Base-by-base conservation (phyloP, 2,113 vertebrate species). In the Anolis sagrei region DNA sequence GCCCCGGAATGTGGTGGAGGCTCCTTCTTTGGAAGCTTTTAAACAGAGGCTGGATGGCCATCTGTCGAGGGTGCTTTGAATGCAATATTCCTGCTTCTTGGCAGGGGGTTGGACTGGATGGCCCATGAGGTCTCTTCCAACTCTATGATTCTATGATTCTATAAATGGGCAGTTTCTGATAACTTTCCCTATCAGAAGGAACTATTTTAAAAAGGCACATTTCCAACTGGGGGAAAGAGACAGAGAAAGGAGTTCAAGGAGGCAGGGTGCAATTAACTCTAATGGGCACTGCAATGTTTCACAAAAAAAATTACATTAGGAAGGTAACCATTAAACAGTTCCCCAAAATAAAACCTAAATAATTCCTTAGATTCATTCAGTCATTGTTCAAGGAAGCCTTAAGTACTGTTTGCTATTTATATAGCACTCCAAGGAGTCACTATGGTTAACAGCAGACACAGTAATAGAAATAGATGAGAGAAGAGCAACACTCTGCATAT, bases 271-370 rank as follows among this genome's bases (percentile, higher is more conserved):
- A 83, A 64, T 82, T 89, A 68, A 29, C 18, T 68, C 7, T 1
- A 6, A 3, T 9, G 75, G 16, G 23, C 48, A 66, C 2, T 0
- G 44, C 27, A 58, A 3, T 32, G 84, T n/a, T 36, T 34, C 29
- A 48, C 68, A 76, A 80, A 49, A 27, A 13, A 29, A 89, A 34
- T 0, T 0, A 29, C 62, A 10, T 0, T 1, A 23, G 25, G 27
- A 44, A 88, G 48, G 62, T 27, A 9, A 54, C 68, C 54, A 27
- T 32, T 73, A 88, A 87, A 44, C 0, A 0, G n/a, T 19, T 39
- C 82, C 74, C 83, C 39, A 23, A 81, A 92, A 90, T 25, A 88
- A 87, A 86, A 82, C 1, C 3, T 21, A 84, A 87, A 68, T 62
- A 86, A 87, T 9, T 44, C 76, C 32, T 87, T n/a, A 23, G n/a